phyloP scores from a whole-genome alignment of 2,888 invertebrate species.

The Neuroscelio doddi region DNA sequence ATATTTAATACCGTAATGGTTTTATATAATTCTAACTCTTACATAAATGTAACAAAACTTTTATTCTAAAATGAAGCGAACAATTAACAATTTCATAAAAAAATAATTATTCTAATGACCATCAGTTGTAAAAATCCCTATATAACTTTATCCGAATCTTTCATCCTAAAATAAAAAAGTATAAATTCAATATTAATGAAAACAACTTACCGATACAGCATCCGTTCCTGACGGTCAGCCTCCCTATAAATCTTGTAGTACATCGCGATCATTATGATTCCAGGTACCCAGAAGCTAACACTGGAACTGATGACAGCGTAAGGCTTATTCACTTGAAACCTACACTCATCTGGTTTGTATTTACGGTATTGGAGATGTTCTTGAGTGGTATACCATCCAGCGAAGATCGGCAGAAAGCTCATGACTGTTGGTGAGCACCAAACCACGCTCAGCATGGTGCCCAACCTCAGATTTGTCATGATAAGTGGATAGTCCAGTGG shows the following conservation, averaged over 20 bases:
- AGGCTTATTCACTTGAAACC: slow-evolving; percentile 88
- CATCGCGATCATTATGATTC: slow-evolving; percentile 93
- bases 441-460: slow-evolving; percentile 88
- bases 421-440: slow-evolving; percentile 95
- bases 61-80: too few species aligned
- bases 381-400: slow-evolving; percentile 94
- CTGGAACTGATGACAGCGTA: slow-evolving; percentile 92
- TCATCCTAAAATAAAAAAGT: too few species aligned
- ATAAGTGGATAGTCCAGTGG: slow-evolving; percentile 94
- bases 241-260: slow-evolving; percentile 91
- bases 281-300: slow-evolving; percentile 95
- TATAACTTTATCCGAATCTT: too few species aligned
- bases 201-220: slow-evolving; percentile 83
- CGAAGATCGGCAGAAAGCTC: slow-evolving; percentile 95
- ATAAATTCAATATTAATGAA: too few species aligned
- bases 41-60: too few species aligned
- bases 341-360: slow-evolving; percentile 75
- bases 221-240: slow-evolving; percentile 87
- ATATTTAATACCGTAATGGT: too few species aligned
- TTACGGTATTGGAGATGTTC: slow-evolving; percentile 77
- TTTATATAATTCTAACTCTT: too few species aligned
- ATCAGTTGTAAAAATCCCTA: too few species aligned
- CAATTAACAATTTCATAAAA: too few species aligned
- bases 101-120: too few species aligned
- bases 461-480: slow-evolving; percentile 88